Base-by-base conservation (phyloP, 2,797 vertebrate species). In the Hydrolagus colliei region DNA sequence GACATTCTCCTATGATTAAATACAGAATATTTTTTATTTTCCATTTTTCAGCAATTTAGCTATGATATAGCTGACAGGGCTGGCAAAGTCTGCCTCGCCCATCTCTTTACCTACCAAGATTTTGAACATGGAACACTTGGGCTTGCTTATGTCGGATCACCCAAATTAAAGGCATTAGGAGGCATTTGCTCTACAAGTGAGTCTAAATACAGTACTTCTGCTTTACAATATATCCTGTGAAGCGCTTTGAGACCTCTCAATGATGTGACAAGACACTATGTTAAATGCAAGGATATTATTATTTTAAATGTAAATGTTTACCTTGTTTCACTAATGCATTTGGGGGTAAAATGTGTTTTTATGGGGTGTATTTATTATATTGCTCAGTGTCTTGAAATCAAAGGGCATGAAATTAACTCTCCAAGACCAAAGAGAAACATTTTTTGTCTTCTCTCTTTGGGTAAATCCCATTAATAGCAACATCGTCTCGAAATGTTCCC, bases 51-150 rank as follows among this genome's bases (percentile, higher is more conserved):
- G 98, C 97, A 99, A 97, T 99, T 99, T 88, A 99, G 98, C 89
- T 93, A 91, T 61, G 98, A 99, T 91, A 96, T 99, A 84, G 96
- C 98, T 1, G 95, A 96, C 74, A 97, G 96, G 77, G 97, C 97
- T 65, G 96, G 97, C 86, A 89, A 89, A 0, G 98, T 98, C 88
- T 99, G 98, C 91, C 95, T 99, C 86, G 98, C 97, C 73, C 98
- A 99, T 90, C 95, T 99, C 85, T 99, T 99, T 92, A 99, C 98
- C 0, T 99, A 99, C 89, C 98, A 99, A 92, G 98, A 99, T 89
- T 99, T 99, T 89, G 97, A 97, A 75, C 96, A 98, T 93, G 98
- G 98, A 78, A 99, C 97, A 0, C 93, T 99, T 87, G 98, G 98
- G 20, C 89, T 99, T 86, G 98, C 98, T 20, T 99, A 99, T 0